Evolutionary conservation across 2,113 vertebrate species (phyloP), one percentile per base, ranked within the genome.

Genomic region (Festucalex cinctus): DNA sequence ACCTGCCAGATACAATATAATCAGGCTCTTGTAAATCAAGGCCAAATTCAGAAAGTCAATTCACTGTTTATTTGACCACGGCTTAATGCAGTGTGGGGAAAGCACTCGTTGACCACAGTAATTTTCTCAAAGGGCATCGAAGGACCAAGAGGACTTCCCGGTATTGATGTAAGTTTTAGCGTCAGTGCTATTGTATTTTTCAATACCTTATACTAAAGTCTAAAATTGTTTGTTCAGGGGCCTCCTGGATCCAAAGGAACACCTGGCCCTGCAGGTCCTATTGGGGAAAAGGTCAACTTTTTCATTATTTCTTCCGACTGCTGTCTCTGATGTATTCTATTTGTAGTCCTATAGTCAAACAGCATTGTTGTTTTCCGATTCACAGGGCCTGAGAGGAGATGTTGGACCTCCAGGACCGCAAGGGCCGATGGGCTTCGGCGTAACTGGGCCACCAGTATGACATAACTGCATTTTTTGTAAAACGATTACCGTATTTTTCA

Each of bases 251-350:
- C 79, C 3, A 90, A 26, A 36, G 96, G 96, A 66, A 9, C 17
- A 1, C 74, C 86, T 0, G 96, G 95, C 71, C 88, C 91, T 1
- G 81, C 53, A 36, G 95, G 96, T 41, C 92, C 89, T 65, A 89
- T 84, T 66, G 96, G 95, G 56, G 83, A 81, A 65, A 94, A 93
- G 93, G 96, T 98, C 22, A 58, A 74, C n/a, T 22, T 32, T 32
- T 6, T 35, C 44, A 65, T n/a, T 19, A 54, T 24, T 51, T 22
- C 20, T 51, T 9, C n/a, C 1, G 54, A n/a, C 32, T 26, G 51
- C 51, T n/a, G 26, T 24, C 51, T 12, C 48, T 14, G 12, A 26
- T 60, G 28, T 44, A 26, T 72, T 26, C 53, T 8, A 39, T 28
- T 53, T 28, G 36, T n/a, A 12, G 26, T 64, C 6, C 54, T 39